A percentile compares a stretch with the other conserved stretches of the same genome.
Evolutionary conservation across 1,140 invertebrate genomes (phyloP).

Genomic region (Meloidogyne exigua): DNA sequence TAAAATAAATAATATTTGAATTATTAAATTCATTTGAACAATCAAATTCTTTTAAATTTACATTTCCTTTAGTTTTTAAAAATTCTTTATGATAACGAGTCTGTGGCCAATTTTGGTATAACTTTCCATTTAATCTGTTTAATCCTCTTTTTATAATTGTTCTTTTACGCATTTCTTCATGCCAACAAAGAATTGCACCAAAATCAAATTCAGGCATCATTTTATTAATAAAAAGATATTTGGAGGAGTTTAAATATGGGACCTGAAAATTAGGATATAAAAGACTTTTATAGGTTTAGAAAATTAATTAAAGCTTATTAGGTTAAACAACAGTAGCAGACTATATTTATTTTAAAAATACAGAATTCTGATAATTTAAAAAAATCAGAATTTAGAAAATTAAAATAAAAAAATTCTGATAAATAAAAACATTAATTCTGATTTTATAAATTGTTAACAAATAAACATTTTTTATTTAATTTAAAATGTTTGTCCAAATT

Average conservation of each 20-base stretch:
- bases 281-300: too few relatives aligned
- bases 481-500: too few relatives aligned
- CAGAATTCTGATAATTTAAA: too few relatives aligned
- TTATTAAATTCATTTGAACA: not conserved
- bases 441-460: too few relatives aligned
- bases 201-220: constrained; percentile 70
- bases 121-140: not conserved
- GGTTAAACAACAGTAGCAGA: too few relatives aligned
- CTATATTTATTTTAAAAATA: too few relatives aligned
- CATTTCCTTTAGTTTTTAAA: not conserved
- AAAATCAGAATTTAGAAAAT: too few relatives aligned
- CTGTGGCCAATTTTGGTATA: not conserved
- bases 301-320: too few relatives aligned
- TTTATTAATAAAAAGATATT: constrained; percentile 67
- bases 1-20: too few relatives aligned
- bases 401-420: too few relatives aligned
- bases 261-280: not conserved
- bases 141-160: not conserved
- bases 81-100: not conserved
- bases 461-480: too few relatives aligned
- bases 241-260: not conserved
- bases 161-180: constrained; percentile 28
- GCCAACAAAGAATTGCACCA: constrained; percentile 27
- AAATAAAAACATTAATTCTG: too few relatives aligned
- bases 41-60: not conserved